phyloP scores from a whole-genome alignment of 2,797 vertebrate genomes.

The Cheirogaleus major region DNA sequence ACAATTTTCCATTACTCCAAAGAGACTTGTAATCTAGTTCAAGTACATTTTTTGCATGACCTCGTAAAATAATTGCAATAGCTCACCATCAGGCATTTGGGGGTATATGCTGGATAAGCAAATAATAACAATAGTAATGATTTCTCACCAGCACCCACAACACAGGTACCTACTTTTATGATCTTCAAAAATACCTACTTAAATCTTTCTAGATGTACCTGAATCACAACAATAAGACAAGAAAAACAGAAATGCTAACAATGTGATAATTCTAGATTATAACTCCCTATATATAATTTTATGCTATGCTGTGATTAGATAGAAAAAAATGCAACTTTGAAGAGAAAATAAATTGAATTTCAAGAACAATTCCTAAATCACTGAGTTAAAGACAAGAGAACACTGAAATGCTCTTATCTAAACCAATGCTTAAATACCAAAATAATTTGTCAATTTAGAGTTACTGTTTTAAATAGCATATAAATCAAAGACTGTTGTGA shows the following conservation, averaged over 20 bases:
- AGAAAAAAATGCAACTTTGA: slow-evolving; percentile 80
- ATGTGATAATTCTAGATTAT: slow-evolving; percentile 80
- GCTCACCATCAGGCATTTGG: slow-evolving; percentile 72
- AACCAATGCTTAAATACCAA: slow-evolving; percentile 68
- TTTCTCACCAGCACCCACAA: neutral
- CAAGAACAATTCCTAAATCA: slow-evolving; percentile 77
- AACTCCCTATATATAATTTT: slow-evolving; percentile 70
- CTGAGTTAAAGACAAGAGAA: slow-evolving; percentile 61
- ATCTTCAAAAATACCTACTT: slow-evolving; percentile 83
- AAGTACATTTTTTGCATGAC: slow-evolving; percentile 70
- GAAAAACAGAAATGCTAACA: slow-evolving; percentile 69
- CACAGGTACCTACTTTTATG: slow-evolving; percentile 74
- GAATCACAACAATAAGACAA: slow-evolving; percentile 71
- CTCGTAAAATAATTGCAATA: slow-evolving; percentile 75
- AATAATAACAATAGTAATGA: slow-evolving; percentile 58
- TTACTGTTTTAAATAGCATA: slow-evolving; percentile 70
- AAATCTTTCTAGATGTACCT: slow-evolving; percentile 77
- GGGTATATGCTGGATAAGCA: slow-evolving; percentile 73
- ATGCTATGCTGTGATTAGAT: slow-evolving; percentile 70
- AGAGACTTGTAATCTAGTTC: slow-evolving; percentile 77
- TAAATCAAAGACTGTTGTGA: slow-evolving; percentile 74
- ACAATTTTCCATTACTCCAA: slow-evolving; percentile 81
- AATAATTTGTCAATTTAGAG: slow-evolving; percentile 76
- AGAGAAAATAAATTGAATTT: slow-evolving; percentile 80
- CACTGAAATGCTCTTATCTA: slow-evolving; percentile 73